Base-by-base conservation (phyloP, 92 coral and sea anemone genomes). In the Anthopleura xanthogrammica region DNA sequence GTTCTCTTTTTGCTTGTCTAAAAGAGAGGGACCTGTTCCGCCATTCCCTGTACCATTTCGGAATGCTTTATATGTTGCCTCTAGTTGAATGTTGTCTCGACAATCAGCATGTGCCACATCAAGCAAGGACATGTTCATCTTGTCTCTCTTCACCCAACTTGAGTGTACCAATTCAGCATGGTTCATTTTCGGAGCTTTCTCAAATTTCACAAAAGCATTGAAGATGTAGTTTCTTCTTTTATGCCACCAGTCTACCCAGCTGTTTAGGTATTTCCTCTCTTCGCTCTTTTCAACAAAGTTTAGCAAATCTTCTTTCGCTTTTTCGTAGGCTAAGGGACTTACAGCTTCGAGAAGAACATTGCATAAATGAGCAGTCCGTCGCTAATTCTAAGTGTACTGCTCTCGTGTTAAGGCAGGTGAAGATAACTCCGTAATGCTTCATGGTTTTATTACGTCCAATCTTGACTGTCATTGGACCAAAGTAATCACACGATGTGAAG, bases 61-160 rank as follows among this genome's bases (percentile, higher is more conserved):
- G 10, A 57, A 57, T 57, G 81, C 79, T 72, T 78, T 78, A 14
- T 50, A 52, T 41, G 5, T 73, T 2, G 10, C 64, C 20, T 57
- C 64, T 4, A 57, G 16, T 57, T 57, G 64, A 14, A 57, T 14
- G 64, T 72, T 85, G 80, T 84, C 88, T 7, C 88, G 83, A 19
- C 52, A 50, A 79, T 88, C 83, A 41, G 91, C 86, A 57, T 74
- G 75, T 2, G 88, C 82, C 19, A 82, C 86, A 76, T 88, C 91
- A 24, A 88, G 71, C 24, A 88, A 72, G 57, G 91, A 79, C 83
- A 84, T 76, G 83, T 80, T 88, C 88, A 84, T 80, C 72, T 82
- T 52, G 86, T 88, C 91, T 76, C 91, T 76, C 19, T 88, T 88
- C 22, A 85, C 91, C 91, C 91, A 88, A 42, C 82, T 73, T 16